Conservation (phyloP, 2,113 vertebrate genomes). For the Macrotus californicus region DNA sequence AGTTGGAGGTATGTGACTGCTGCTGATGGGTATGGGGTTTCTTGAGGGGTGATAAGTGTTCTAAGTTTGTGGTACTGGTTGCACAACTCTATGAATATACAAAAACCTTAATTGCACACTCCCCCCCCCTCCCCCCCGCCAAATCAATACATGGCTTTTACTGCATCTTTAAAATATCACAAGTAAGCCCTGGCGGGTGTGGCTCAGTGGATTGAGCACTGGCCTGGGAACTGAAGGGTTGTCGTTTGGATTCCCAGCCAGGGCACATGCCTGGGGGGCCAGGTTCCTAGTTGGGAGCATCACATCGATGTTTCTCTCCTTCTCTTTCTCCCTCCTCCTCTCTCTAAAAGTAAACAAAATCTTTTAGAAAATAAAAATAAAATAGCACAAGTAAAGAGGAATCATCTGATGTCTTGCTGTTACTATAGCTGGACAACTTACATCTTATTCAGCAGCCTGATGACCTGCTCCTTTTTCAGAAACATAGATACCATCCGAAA, state of each 20-base stretch:
- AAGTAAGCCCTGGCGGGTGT: too few relatives aligned
- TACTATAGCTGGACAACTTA: not conserved
- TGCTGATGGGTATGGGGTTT: not conserved
- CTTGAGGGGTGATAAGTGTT: not conserved
- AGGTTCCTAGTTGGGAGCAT: too few relatives aligned
- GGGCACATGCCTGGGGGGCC: too few relatives aligned
- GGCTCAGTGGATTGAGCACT: too few relatives aligned
- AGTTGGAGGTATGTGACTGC: not conserved
- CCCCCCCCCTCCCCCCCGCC: not conserved
- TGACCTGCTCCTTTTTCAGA: not conserved
- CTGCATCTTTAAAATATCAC: not conserved
- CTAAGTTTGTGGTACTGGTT: not conserved
- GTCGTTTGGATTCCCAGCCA: too few relatives aligned
- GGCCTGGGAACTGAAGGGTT: too few relatives aligned
- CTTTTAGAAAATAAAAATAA: too few relatives aligned
- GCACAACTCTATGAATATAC: not conserved
- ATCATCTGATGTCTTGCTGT: not conserved
- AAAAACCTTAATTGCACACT: not conserved
- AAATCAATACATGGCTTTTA: not conserved
- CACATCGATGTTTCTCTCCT: too few relatives aligned
- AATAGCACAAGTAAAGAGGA: not conserved
- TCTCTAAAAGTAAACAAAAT: not conserved
- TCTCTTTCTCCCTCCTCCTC: not conserved
- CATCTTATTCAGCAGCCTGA: not conserved
- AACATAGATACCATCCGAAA: not conserved